Base-by-base conservation (phyloP, 1,140 invertebrate genomes). In the Drosophila asahinai region DNA sequence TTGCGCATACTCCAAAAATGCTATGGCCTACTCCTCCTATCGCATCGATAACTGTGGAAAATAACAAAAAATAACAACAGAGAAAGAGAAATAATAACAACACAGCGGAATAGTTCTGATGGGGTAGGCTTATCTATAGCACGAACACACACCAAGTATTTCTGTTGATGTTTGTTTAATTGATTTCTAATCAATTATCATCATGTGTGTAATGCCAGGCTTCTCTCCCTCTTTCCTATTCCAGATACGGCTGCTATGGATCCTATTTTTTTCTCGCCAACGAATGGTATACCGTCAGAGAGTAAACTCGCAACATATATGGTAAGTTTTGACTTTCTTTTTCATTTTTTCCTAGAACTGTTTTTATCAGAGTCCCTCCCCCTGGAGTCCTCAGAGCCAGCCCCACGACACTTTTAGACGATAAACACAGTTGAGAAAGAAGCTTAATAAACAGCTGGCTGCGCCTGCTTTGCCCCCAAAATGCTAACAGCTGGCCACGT, bases 301-400 rank as follows among this genome's bases (percentile, higher is more conserved):
- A 97, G 97, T 73, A 97, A 97, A 93, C 94, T 97, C 89, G 96
- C 96, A 63, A 97, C 96, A 78, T 97, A 97, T 93, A 97, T 97
- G 96, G 96, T 96, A 94, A 93, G 91, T 66, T 45, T 38, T 60
- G 42, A 38, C 48, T 52, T 17, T 14, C 19, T 22, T 45, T 59
- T 38, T 47, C 2, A n/a, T 19, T 4, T 14, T 25, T 36, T 12
- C 47, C 19, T 2, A 25, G 40, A 48, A 15, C n/a, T n/a, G 0
- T n/a, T 43, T 25, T 60, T 22, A 61, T 65, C 40, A 43, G 12
- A 49, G 36, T 49, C 33, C 17, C 17, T 15, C 25, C 42, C 17
- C 30, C 11, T 27, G 27, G 55, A 47, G 30, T 19, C 52, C 52
- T 14, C 12, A 7, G 19, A 14, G 19, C 19, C 19, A 14, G 11